A percentile compares a stretch with the other conserved stretches of the same genome.
phyloP scores from a whole-genome alignment of 2,113 vertebrate genomes.

The Chlorodrepanis virens region DNA sequence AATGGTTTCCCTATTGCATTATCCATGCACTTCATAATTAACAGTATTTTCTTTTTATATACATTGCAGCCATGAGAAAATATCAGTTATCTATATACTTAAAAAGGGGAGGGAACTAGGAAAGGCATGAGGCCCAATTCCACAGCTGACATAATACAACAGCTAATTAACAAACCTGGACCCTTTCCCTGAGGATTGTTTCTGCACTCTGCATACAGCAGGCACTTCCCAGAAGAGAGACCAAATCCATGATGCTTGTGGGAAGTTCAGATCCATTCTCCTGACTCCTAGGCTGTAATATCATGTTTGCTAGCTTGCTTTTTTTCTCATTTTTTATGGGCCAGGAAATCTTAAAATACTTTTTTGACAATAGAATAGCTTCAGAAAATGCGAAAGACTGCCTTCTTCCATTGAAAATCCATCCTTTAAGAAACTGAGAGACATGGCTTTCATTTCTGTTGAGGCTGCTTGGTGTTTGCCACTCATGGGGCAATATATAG shows the following conservation, averaged over 20 bases:
- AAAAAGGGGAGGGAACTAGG: fast-evolving
- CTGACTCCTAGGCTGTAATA: neutral
- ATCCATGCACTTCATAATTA: neutral
- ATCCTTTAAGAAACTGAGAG: neutral
- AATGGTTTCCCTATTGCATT: neutral
- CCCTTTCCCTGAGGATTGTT: neutral
- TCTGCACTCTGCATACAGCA: neutral
- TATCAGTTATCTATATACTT: neutral
- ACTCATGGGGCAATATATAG: neutral
- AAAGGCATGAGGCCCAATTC: fast-evolving
- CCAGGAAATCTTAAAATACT: neutral
- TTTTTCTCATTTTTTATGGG: neutral
- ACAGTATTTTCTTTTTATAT: neutral
- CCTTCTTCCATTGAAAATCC: neutral
- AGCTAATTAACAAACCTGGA: neutral
- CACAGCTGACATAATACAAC: too few species aligned
- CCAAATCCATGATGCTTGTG: neutral
- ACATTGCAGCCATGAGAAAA: neutral
- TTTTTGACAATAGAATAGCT: neutral
- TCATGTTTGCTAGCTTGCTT: neutral
- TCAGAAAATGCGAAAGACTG: neutral
- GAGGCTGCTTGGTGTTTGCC: neutral
- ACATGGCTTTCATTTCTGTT: neutral
- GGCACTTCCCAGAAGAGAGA: neutral
- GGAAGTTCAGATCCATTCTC: neutral